Evolutionary conservation across 2,113 vertebrate species (phyloP).

Genomic region (Amazona vittata): DNA sequence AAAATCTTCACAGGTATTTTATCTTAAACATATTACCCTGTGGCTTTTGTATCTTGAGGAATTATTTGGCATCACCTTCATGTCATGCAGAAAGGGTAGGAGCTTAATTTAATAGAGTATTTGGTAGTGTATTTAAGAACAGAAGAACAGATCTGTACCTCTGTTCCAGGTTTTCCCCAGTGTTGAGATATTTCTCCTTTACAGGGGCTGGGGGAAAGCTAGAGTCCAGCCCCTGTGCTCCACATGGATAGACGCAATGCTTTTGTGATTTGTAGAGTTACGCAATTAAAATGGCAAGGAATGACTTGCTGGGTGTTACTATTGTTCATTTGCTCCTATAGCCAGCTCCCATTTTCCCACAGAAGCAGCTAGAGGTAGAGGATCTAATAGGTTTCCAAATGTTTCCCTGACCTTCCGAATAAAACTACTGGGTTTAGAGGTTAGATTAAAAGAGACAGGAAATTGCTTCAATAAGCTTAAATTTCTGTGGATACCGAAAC

Average conservation of each 20-base stretch:
- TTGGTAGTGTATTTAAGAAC: not conserved
- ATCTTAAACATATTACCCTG: not conserved
- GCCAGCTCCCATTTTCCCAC: not conserved
- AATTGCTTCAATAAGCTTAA: slow-evolving; percentile 16
- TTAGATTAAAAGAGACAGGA: not conserved
- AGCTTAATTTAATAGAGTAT: not conserved
- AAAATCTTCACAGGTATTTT: not conserved
- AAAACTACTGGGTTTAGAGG: not conserved
- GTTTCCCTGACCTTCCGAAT: not conserved
- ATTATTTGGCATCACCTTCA: not conserved
- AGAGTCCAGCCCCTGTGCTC: not conserved
- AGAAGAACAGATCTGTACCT: not conserved
- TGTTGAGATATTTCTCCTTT: not conserved
- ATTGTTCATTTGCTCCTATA: not conserved
- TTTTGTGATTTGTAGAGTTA: not conserved
- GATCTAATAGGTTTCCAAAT: not conserved
- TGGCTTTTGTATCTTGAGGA: not conserved
- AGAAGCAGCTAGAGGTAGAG: not conserved
- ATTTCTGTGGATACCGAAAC: slow-evolving; percentile 17
- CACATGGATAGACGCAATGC: not conserved
- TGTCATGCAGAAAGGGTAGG: not conserved
- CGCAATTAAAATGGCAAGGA: not conserved
- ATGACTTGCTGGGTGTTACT: not conserved
- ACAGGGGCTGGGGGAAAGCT: not conserved
- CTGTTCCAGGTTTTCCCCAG: not conserved